Conservation (phyloP, 2,888 invertebrate genomes). For the Cheilosia scutellata region DNA sequence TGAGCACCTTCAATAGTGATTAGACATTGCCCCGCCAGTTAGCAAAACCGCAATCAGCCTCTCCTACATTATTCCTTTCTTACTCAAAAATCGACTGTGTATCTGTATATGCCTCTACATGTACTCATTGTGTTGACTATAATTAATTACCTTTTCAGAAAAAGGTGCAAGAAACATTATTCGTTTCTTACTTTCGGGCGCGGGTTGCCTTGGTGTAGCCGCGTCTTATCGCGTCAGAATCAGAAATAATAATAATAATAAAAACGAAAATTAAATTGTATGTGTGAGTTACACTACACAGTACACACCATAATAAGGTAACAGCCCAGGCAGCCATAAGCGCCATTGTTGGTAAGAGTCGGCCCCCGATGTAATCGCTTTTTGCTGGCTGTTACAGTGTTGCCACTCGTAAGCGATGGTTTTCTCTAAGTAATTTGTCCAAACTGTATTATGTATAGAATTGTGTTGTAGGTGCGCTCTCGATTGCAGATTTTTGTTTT, state of each 20-base stretch:
- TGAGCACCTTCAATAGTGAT: neutral
- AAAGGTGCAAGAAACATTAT: slow-evolving; percentile 61
- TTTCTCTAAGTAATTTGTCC: slow-evolving; percentile 51
- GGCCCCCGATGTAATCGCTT: slow-evolving; percentile 38
- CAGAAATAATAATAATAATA: slow-evolving; percentile 26
- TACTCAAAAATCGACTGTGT: neutral
- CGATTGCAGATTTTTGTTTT: slow-evolving; percentile 19
- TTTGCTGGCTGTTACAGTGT: slow-evolving; percentile 31
- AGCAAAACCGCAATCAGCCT: neutral
- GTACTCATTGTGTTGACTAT: slow-evolving; percentile 44
- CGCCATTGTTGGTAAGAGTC: slow-evolving; percentile 51
- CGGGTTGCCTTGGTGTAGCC: slow-evolving; percentile 1
- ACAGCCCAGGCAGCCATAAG: slow-evolving; percentile 17
- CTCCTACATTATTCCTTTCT: no score
- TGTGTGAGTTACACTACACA: slow-evolving; percentile 40
- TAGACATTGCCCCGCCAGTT: neutral
- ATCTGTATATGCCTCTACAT: neutral
- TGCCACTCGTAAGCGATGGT: slow-evolving; percentile 43
- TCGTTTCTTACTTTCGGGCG: slow-evolving; percentile 39
- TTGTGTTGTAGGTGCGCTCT: slow-evolving; percentile 18
- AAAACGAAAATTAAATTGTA: slow-evolving; percentile 52
- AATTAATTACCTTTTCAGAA: slow-evolving; percentile 60
- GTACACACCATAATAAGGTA: no score
- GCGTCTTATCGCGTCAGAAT: slow-evolving; percentile 53
- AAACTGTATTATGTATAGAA: slow-evolving; percentile 18